phyloP scores from a whole-genome alignment of 2,113 vertebrate genomes.

The Dermatemys mawii region DNA sequence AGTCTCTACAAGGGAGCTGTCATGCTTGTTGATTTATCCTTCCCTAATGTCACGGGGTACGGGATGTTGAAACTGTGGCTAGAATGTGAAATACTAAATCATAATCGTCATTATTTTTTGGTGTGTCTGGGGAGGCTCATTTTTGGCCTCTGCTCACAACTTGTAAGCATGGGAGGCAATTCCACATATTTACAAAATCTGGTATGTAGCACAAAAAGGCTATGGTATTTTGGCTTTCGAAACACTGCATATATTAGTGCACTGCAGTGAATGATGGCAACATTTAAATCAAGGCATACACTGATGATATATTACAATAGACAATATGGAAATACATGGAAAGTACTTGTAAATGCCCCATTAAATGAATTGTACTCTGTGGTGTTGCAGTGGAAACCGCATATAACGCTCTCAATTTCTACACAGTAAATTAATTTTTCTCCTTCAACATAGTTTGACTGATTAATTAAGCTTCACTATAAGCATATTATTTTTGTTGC shows the following conservation, averaged over 20 bases:
- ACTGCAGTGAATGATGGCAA: slow-evolving; percentile 47
- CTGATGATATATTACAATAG: slow-evolving; percentile 21
- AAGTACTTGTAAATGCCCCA: slow-evolving; percentile 43
- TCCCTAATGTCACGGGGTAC: slow-evolving; percentile 86
- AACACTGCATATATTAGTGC: slow-evolving; percentile 37
- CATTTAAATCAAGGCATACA: slow-evolving; percentile 23
- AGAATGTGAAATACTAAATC: slow-evolving; percentile 89
- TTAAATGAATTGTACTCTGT: slow-evolving; percentile 20
- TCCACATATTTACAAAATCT: slow-evolving; percentile 68
- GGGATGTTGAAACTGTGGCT: slow-evolving; percentile 90
- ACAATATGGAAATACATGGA: neutral
- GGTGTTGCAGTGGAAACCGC: slow-evolving; percentile 65
- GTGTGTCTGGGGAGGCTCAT: slow-evolving; percentile 86
- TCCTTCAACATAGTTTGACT: neutral
- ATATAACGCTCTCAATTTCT: neutral
- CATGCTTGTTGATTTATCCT: slow-evolving; percentile 90
- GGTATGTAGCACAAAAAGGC: slow-evolving; percentile 52
- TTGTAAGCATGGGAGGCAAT: slow-evolving; percentile 69
- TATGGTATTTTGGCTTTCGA: slow-evolving; percentile 32
- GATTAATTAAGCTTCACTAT: neutral
- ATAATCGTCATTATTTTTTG: slow-evolving; percentile 89
- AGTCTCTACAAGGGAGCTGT: slow-evolving; percentile 92
- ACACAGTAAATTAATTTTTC: neutral
- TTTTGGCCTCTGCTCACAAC: slow-evolving; percentile 73
- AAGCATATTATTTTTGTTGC: neutral